Evolutionary conservation across 2,888 invertebrate genomes (phyloP).

Genomic region (Crematogaster levior): DNA sequence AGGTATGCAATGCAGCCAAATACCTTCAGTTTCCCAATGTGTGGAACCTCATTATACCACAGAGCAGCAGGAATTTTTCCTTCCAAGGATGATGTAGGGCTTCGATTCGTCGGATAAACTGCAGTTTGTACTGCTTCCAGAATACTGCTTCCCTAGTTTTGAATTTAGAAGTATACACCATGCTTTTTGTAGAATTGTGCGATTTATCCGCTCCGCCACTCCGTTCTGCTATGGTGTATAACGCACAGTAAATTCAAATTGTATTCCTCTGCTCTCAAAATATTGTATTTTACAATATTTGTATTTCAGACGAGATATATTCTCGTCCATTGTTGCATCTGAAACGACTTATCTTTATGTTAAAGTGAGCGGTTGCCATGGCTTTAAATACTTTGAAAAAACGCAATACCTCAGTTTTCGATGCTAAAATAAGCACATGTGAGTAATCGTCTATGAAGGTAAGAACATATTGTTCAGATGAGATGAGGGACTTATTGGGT

Average conservation of each 20-base stretch:
- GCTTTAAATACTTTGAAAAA: slow-evolving; percentile 70
- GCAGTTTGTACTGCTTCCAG: slow-evolving; percentile 58
- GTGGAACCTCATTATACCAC: no score
- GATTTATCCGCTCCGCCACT: slow-evolving; percentile 73
- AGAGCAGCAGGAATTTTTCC: slow-evolving; percentile 64
- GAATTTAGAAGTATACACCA: slow-evolving; percentile 77
- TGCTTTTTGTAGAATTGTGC: slow-evolving; percentile 80
- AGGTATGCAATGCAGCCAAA: no score
- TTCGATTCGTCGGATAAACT: slow-evolving; percentile 69
- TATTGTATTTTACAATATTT: no score
- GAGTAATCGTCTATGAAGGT: no score
- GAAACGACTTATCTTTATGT: slow-evolving; percentile 68
- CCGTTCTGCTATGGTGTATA: slow-evolving; percentile 77
- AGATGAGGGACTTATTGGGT: no score
- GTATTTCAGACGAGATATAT: slow-evolving; percentile 70
- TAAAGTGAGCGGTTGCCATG: slow-evolving; percentile 73
- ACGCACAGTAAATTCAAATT: slow-evolving; percentile 68
- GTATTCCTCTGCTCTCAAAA: slow-evolving; percentile 70
- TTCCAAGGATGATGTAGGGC: slow-evolving; percentile 60
- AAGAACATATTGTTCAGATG: no score
- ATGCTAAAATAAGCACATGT: neutral
- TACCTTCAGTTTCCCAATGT: no score
- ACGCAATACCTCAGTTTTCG: neutral
- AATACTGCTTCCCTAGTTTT: slow-evolving; percentile 68
- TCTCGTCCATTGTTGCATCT: slow-evolving; percentile 73